Base-by-base conservation (phyloP, 2,113 vertebrate species). In the Ceratotherium simum region DNA sequence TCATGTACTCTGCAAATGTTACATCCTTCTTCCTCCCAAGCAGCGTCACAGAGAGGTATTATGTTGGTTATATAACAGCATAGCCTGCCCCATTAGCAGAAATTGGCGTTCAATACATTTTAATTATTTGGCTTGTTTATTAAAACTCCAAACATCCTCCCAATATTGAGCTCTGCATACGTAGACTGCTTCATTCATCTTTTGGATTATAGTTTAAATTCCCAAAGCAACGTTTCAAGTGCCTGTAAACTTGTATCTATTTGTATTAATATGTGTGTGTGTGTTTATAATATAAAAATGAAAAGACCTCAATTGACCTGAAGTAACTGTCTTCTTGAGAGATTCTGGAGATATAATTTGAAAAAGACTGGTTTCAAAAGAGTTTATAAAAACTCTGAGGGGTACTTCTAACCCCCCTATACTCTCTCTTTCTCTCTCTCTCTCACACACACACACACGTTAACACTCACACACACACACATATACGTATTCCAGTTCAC, bases 41-140 rank as follows among this genome's bases (percentile, higher is more conserved):
- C 20, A 3, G 62, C 5, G 3, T 0, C 3, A 2, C 3, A 8
- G 56, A 5, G 33, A 62, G 8, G 39, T 0, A 0, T 14, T 0
- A 0, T 2, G 2, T 0, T 2, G n/a, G 11, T 27, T 16, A 2
- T 0, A 0, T 1, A 18, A 51, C 39, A 4, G 23, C 3, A 0
- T 0, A 12, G 46, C 31, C 4, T 0, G 8, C 20, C 21, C 17
- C 12, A 3, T 0, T 3, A 0, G 6, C 14, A 56, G 46, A 21
- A 39, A 21, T 16, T 6, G 14, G 21, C 4, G 0, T 27, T 76
- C 79, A 7, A 3, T 17, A 11, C 8, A 1, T 25, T 16, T 73
- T 8, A n/a, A n/a, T 73, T 33, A 39, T 25, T 29, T 56, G 42
- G 65, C 11, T 36, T 33, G 10, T 39, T n/a, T 27, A 9, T 70